Conservation (phyloP, 2,888 invertebrate species). For the Dryomyza anilis region DNA sequence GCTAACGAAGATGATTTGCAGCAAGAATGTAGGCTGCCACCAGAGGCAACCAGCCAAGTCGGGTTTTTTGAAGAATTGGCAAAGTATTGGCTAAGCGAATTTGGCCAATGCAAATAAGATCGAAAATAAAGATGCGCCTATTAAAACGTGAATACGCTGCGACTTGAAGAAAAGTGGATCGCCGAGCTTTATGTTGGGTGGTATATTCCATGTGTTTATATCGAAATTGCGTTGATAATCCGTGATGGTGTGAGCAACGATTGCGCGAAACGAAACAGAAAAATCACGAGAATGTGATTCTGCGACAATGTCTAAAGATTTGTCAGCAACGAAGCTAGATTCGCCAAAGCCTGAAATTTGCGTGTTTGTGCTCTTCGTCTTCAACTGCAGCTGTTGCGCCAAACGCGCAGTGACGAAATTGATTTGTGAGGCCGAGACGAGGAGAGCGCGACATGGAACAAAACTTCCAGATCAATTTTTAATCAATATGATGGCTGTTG, state of each 20-base stretch:
- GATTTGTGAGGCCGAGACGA: slow-evolving; percentile 25
- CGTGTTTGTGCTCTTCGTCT: too few relatives aligned
- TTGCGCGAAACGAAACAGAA: background rate
- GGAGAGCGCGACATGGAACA: slow-evolving; percentile 29
- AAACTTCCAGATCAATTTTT: slow-evolving; percentile 24
- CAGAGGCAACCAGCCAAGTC: slow-evolving; percentile 30
- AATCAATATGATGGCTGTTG: too few relatives aligned
- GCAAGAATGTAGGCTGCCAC: slow-evolving; percentile 14
- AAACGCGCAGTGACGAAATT: too few relatives aligned
- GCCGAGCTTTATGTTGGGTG: slow-evolving; percentile 32
- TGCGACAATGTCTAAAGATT: slow-evolving; percentile 8
- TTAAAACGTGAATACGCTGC: slow-evolving; percentile 32
- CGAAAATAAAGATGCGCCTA: slow-evolving; percentile 36
- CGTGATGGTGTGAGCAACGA: too few relatives aligned
- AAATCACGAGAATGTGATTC: slow-evolving; percentile 5
- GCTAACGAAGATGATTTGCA: too few relatives aligned
- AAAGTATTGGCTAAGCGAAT: too few relatives aligned
- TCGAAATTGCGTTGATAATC: slow-evolving; percentile 33
- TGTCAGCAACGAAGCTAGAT: too few relatives aligned
- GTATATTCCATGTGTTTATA: slow-evolving; percentile 32
- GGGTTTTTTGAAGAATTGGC: too few relatives aligned
- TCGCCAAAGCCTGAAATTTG: slow-evolving; percentile 28
- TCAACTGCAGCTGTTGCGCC: too few relatives aligned
- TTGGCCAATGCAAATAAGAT: slow-evolving; percentile 33
- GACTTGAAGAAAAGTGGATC: slow-evolving; percentile 34